These are phyloP conservation scores for Hymenopus coronatus DNA, from an alignment of 2,888 invertebrate species.

Conservation along the genomic window DNA sequence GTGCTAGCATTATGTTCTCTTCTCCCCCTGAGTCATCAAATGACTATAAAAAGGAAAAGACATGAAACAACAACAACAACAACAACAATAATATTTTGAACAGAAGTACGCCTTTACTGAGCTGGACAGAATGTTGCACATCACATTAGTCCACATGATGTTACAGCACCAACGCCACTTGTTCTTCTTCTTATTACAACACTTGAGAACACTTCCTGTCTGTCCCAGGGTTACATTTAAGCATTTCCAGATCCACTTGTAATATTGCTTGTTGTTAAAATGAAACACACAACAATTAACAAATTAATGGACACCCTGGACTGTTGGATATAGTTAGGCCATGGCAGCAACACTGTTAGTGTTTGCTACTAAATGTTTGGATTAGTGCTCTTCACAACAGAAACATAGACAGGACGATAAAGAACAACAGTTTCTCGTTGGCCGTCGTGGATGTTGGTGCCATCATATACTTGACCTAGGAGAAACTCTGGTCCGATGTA, in stretches of 20 bases:
- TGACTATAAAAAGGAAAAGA: no score
- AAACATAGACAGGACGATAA: constrained; percentile 63
- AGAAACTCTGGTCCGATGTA: constrained; percentile 76
- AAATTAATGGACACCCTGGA: not conserved
- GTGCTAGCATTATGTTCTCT: no score
- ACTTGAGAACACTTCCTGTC: no score
- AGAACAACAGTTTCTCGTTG: constrained; percentile 58
- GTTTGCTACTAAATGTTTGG: not conserved
- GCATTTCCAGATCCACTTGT: not conserved
- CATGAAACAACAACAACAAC: no score
- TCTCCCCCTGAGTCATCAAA: no score
- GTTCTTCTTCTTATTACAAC: no score
- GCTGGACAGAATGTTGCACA: not conserved
- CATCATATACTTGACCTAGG: constrained; percentile 74
- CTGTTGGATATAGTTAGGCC: not conserved
- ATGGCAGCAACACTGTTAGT: not conserved
- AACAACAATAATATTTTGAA: not conserved
- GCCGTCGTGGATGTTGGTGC: constrained; percentile 47
- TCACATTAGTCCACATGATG: not conserved
- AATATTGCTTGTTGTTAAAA: not conserved
- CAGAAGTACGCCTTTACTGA: not conserved
- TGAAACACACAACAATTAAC: not conserved
- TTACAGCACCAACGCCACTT: not conserved
- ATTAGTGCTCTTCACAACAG: constrained; percentile 42
- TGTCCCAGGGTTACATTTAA: not conserved